A percentile compares a stretch with the other conserved stretches of the same genome.
phyloP scores from a whole-genome alignment of 2,113 vertebrate genomes.

The Athene cunicularia region DNA sequence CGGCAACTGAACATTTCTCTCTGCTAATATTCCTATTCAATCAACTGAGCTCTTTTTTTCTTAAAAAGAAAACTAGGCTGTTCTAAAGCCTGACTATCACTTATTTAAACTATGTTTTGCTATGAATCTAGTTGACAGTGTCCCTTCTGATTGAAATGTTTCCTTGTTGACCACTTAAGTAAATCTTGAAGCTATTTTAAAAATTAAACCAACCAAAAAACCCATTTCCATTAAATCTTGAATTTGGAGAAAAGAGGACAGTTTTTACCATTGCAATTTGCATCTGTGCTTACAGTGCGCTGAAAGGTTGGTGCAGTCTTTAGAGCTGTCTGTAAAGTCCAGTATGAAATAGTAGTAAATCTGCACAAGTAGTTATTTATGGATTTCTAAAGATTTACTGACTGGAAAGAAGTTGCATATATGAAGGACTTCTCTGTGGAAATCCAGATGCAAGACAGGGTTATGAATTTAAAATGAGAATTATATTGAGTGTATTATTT shows the following conservation, averaged over 20 bases:
- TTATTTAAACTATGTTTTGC: background rate
- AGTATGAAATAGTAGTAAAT: background rate
- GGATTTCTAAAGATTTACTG: background rate
- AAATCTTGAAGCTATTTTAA: background rate
- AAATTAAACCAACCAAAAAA: background rate
- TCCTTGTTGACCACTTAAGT: background rate
- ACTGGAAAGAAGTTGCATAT: background rate
- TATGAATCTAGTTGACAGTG: background rate
- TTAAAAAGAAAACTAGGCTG: background rate
- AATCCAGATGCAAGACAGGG: background rate
- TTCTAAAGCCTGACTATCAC: background rate
- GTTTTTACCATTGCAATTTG: background rate
- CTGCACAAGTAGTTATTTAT: background rate
- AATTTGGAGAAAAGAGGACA: conserved; percentile 7
- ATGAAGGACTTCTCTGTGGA: background rate
- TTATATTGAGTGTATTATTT: background rate
- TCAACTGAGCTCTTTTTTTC: background rate
- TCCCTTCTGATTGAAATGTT: background rate
- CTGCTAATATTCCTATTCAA: background rate
- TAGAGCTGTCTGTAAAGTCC: background rate
- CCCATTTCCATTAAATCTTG: background rate
- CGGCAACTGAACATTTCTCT: background rate
- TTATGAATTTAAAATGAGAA: background rate
- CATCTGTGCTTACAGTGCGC: background rate
- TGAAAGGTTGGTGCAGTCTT: background rate